phyloP scores from a whole-genome alignment of 2,113 vertebrate species.

The Gambusia holbrooki region DNA sequence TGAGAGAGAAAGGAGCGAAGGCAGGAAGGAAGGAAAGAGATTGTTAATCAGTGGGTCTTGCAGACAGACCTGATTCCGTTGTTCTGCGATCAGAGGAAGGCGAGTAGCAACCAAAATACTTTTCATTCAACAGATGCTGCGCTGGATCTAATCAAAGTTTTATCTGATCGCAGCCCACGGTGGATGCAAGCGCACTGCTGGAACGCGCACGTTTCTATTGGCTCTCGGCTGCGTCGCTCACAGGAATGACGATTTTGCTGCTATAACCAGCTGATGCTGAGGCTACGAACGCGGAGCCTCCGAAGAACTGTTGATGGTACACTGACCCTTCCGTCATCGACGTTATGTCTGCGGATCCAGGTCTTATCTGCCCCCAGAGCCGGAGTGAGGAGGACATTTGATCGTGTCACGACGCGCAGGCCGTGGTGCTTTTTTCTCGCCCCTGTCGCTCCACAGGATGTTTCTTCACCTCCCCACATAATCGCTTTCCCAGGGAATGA shows the following conservation, averaged over 20 bases:
- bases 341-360: slow-evolving; percentile 54
- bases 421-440: slow-evolving; percentile 5
- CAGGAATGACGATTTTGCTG: slow-evolving; percentile 62
- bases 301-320: slow-evolving; percentile 67
- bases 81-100: neutral
- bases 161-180: slow-evolving; percentile 29
- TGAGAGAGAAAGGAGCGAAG: slow-evolving; percentile 29
- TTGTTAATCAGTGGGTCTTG: slow-evolving; percentile 26
- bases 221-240: slow-evolving; percentile 64
- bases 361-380: slow-evolving; percentile 37
- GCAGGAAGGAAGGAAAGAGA: slow-evolving; percentile 9
- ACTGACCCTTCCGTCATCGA: slow-evolving; percentile 57
- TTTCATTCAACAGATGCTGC: neutral
- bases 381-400: slow-evolving; percentile 67
- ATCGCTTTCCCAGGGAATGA: slow-evolving; percentile 62
- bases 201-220: slow-evolving; percentile 66
- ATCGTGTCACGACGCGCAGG: slow-evolving; percentile 67
- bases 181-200: slow-evolving; percentile 40
- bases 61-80: neutral
- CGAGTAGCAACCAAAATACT: neutral
- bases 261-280: slow-evolving; percentile 70
- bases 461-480: slow-evolving; percentile 57
- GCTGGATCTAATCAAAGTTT: slow-evolving; percentile 47
- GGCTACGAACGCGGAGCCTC: slow-evolving; percentile 60
- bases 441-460: slow-evolving; percentile 57